Evolutionary conservation across 2,113 vertebrate genomes (phyloP), one percentile per base, ranked within the genome.

Genomic region (Barbus barbus): DNA sequence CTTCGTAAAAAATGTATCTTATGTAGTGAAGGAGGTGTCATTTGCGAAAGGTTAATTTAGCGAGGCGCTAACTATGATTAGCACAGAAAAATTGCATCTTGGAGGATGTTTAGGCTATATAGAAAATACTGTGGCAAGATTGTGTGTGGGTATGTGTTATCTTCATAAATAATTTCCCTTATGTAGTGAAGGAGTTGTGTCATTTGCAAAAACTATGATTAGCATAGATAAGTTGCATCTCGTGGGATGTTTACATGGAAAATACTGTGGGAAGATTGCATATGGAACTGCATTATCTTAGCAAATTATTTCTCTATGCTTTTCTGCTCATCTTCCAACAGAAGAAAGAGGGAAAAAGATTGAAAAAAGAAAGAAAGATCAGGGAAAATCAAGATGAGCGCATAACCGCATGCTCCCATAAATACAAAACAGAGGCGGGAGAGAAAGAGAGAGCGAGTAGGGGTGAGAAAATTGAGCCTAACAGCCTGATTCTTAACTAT

Each of bases 401-500:
- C 89, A 90, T 72, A 91, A 91, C 91, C 91, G 91, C 92, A 92
- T 90, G 88, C 95, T 95, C 96, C 96, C 95, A 97, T 96, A 97
- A 97, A 98, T 96, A 97, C 96, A 96, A 96, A 96, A 93, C 90
- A 90, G 92, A 94, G 95, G 94, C 91, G 90, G 88, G 93, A 96
- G 95, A 96, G 95, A 97, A 94, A 96, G 96, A 96, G 96, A 96
- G 94, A 95, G 96, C 96, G 96, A 96, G 95, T 75, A 89, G 95
- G 94, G 95, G 96, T 95, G 95, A 96, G 96, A 99, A 97, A 98
- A 99, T 98, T 98, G 97, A 98, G 97, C 97, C 96, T 98, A 98
- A 98, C 97, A 98, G 97, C 97, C 97, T 98, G 97, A 98, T 99
- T 97, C 96, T 98, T 99, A 99, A 99, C 97, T 98, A 99, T 99